Evolutionary conservation across 2,797 vertebrate species (phyloP).

Genomic region (Malurus splendens): DNA sequence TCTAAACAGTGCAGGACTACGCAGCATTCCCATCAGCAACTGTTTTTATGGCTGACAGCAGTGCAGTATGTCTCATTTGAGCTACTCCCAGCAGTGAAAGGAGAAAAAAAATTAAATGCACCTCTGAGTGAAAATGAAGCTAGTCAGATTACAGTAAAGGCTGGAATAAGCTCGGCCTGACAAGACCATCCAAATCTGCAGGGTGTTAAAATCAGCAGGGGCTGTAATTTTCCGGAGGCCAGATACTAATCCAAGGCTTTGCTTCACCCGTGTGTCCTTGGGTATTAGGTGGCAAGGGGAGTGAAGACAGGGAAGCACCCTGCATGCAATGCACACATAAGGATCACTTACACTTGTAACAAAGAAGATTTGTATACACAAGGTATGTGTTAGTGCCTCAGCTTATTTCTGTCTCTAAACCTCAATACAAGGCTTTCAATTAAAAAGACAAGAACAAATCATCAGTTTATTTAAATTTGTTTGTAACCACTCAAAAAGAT

Average conservation of each 20-base stretch:
- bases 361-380: not conserved
- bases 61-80: accelerated
- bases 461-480: not conserved
- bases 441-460: not conserved
- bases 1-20: not conserved
- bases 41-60: not conserved
- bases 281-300: not conserved
- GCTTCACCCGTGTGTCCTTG: not conserved
- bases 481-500: not conserved
- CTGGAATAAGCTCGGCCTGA: constrained; percentile 13
- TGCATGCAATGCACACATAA: accelerated
- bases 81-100: not conserved
- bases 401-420: not conserved
- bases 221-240: not conserved
- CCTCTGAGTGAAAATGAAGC: not conserved
- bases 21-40: not conserved
- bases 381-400: not conserved
- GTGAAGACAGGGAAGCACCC: not conserved
- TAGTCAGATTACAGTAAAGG: constrained; percentile 7
- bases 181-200: not conserved
- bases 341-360: not conserved
- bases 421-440: not conserved
- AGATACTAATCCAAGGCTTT: constrained; percentile 45
- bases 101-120: not conserved
- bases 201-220: constrained; percentile 28